phyloP scores from a whole-genome alignment of 2,113 vertebrate species.

The Orthonyx spaldingii region DNA sequence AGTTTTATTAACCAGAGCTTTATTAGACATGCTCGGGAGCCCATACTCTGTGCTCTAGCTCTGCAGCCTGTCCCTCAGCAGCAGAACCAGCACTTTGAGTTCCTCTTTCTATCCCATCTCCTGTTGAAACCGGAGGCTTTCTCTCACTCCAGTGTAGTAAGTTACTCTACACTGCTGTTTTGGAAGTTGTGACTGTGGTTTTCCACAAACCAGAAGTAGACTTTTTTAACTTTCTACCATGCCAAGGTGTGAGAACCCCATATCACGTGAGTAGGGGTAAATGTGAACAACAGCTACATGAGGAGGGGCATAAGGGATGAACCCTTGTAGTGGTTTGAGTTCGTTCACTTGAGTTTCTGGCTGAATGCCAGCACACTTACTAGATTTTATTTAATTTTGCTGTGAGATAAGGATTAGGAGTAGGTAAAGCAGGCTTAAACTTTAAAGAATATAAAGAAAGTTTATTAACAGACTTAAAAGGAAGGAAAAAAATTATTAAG shows the following conservation, averaged over 20 bases:
- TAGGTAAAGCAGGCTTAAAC: too few species aligned
- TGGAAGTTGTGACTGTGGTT: not conserved
- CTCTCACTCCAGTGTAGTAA: not conserved
- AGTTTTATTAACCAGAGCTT: not conserved
- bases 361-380: too few species aligned
- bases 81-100: not conserved
- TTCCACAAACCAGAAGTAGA: not conserved
- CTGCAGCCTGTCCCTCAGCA: not conserved
- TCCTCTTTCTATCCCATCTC: not conserved
- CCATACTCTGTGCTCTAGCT: not conserved
- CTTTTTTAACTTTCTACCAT: not conserved
- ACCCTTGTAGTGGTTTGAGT: too few species aligned
- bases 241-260: not conserved
- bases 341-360: too few species aligned
- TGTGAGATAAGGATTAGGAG: too few species aligned
- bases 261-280: not conserved
- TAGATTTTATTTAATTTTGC: too few species aligned
- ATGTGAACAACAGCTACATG: not conserved
- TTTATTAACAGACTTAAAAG: too few species aligned
- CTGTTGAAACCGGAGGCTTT: not conserved
- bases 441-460: too few species aligned
- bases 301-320: fast-evolving
- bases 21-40: not conserved
- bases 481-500: too few species aligned
- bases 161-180: not conserved